Conservation (phyloP, 2,113 vertebrate genomes). For the Microcebus griseorufus region DNA sequence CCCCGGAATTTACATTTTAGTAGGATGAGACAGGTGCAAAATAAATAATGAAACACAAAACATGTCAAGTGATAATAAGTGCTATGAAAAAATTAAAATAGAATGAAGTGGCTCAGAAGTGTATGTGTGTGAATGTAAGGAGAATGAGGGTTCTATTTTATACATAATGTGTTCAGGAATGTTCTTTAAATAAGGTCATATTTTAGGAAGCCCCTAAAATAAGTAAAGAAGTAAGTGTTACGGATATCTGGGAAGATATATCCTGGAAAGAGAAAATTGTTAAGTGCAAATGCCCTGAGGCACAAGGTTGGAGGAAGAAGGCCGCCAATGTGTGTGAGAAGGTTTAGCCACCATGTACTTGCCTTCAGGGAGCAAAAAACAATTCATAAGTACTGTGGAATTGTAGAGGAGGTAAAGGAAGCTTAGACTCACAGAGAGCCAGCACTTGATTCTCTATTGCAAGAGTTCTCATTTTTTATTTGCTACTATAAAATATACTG, state of each 20-base stretch:
- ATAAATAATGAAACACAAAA: slow-evolving; percentile 16
- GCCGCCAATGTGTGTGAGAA: not conserved
- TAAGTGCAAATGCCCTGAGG: not conserved
- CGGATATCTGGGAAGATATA: not conserved
- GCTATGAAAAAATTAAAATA: not conserved
- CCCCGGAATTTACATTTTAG: not conserved
- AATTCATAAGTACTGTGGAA: not conserved
- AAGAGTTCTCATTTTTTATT: not conserved
- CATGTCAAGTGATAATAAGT: not conserved
- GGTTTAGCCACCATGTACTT: not conserved
- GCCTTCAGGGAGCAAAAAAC: not conserved
- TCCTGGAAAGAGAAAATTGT: not conserved
- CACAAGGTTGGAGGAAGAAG: not conserved
- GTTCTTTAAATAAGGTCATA: not conserved
- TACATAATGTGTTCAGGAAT: not conserved
- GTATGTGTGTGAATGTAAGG: too few species aligned
- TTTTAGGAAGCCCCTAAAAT: not conserved
- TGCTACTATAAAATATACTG: not conserved
- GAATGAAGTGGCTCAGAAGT: not conserved
- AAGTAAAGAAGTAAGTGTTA: not conserved
- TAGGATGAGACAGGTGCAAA: not conserved
- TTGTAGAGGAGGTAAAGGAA: not conserved
- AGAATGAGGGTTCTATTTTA: not conserved
- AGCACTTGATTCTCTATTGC: not conserved
- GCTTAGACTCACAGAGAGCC: not conserved